Conservation (phyloP, 2,797 vertebrate species). For the Kryptopterus vitreolus region DNA sequence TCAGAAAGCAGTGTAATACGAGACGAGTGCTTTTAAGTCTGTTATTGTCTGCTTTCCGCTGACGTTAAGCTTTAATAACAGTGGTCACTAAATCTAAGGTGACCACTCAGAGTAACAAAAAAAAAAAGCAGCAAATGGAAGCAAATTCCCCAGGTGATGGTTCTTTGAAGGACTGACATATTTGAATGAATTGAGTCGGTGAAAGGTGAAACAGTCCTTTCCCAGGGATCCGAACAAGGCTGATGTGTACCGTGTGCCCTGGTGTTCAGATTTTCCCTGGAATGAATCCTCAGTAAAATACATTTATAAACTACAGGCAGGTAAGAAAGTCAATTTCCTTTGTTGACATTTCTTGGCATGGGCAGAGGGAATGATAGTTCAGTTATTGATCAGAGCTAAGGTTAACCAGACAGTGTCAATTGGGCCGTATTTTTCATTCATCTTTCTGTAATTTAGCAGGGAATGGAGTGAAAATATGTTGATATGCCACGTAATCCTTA, state of each 20-base stretch:
- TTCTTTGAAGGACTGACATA: neutral
- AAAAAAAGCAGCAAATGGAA: neutral
- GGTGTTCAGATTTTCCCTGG: neutral
- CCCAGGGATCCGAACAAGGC: neutral
- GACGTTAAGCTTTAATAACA: neutral
- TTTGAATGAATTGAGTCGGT: constrained; percentile 7
- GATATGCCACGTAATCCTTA: neutral
- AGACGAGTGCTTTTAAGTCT: neutral
- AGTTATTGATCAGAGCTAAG: neutral
- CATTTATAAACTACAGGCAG: neutral
- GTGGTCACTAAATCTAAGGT: neutral
- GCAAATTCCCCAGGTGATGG: neutral
- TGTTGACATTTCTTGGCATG: neutral
- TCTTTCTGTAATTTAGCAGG: neutral
- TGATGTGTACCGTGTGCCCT: neutral
- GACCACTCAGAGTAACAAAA: neutral
- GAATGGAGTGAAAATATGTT: neutral
- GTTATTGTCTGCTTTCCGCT: neutral
- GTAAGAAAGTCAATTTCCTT: neutral
- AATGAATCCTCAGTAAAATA: neutral
- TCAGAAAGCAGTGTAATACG: neutral
- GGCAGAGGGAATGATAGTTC: neutral
- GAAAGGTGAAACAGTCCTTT: constrained; percentile 7
- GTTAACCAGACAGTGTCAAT: neutral
- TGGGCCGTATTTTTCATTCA: neutral